These are phyloP conservation scores for Prinia subflava DNA, from an alignment of 2,113 vertebrate species.

Conservation along the genomic window DNA sequence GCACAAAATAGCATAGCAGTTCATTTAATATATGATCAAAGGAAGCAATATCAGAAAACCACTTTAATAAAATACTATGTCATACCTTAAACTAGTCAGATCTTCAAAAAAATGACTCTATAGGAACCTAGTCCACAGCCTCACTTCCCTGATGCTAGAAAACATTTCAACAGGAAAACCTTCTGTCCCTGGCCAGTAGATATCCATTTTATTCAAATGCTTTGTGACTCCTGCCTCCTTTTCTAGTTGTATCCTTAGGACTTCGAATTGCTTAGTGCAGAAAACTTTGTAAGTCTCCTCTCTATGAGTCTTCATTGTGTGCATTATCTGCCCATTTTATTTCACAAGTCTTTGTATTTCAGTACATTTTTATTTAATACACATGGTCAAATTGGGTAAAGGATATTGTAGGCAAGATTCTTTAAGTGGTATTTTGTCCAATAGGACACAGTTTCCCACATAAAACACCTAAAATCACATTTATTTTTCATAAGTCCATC, in stretches of 20 bases:
- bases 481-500: neutral
- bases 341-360: neutral
- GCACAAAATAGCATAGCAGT: neutral
- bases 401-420: neutral
- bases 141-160: neutral
- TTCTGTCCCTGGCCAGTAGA: neutral
- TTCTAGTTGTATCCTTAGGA: neutral
- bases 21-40: neutral
- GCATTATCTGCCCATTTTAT: neutral
- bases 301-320: neutral
- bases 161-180: neutral
- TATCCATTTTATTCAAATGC: neutral
- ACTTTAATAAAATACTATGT: neutral
- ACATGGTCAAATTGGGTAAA: neutral
- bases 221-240: neutral
- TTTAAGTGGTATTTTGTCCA: neutral
- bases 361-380: neutral
- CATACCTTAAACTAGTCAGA: neutral
- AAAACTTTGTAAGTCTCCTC: neutral
- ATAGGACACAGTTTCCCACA: neutral
- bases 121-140: neutral
- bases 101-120: neutral
- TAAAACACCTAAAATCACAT: neutral
- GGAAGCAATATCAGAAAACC: neutral
- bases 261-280: neutral